Evolutionary conservation across 2,888 invertebrate species (phyloP).

Genomic region (Onchidella celtica): DNA sequence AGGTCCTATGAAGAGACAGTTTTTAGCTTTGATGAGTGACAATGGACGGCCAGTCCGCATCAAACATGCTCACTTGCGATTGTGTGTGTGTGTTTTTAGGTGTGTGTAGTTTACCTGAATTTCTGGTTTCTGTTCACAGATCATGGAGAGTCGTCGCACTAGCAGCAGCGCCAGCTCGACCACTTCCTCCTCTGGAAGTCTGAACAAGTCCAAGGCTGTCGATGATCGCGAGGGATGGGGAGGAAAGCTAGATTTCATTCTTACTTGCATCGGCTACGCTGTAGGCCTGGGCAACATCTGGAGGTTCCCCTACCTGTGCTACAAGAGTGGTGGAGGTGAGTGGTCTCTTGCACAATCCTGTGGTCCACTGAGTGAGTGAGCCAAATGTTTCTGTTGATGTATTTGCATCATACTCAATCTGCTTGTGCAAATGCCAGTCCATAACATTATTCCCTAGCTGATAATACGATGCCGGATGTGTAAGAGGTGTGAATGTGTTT

Average conservation of each 20-base stretch:
- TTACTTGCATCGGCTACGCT: constrained; percentile 69
- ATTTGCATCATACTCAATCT: too few relatives aligned
- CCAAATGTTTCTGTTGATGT: neutral
- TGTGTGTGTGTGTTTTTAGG: too few relatives aligned
- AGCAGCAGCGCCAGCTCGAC: constrained; percentile 22
- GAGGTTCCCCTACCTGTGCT: constrained; percentile 69
- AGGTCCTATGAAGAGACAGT: too few relatives aligned
- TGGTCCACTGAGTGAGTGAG: too few relatives aligned
- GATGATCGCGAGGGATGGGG: constrained; percentile 64
- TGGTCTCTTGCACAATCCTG: neutral
- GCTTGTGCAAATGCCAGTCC: too few relatives aligned
- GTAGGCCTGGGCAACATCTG: constrained; percentile 70
- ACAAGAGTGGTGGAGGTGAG: constrained; percentile 69
- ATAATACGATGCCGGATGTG: too few relatives aligned
- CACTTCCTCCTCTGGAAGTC: constrained; percentile 52
- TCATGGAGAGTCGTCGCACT: constrained; percentile 4
- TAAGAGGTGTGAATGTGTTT: too few relatives aligned
- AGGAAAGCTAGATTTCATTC: constrained; percentile 65
- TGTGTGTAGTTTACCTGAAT: too few relatives aligned
- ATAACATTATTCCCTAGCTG: too few relatives aligned
- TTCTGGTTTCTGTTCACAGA: constrained; percentile 1
- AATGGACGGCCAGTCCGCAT: too few relatives aligned
- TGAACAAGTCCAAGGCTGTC: constrained; percentile 39
- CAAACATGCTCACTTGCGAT: too few relatives aligned
- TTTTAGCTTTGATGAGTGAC: too few relatives aligned